Conservation (phyloP, 2,797 vertebrate species). For the Lithobates sylvaticus region DNA sequence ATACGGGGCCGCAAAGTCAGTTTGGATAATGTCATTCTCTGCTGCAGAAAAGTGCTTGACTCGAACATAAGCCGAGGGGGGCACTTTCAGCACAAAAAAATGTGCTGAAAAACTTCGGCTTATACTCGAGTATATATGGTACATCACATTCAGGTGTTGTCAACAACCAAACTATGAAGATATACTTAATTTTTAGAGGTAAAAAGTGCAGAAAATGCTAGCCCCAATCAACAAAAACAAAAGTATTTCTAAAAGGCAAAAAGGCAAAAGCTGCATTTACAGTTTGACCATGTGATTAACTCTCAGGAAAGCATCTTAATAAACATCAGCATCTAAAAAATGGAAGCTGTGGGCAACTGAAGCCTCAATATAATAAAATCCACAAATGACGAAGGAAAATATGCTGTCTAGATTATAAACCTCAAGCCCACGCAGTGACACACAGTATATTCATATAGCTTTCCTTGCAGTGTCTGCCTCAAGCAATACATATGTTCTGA, state of each 20-base stretch:
- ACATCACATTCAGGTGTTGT: too few species aligned
- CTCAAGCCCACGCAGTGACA: constrained; percentile 54
- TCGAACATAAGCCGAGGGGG: too few species aligned
- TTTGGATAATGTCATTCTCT: too few species aligned
- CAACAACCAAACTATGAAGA: not conserved
- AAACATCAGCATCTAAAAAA: not conserved
- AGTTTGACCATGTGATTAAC: not conserved
- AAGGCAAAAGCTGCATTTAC: not conserved
- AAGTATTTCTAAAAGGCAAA: not conserved
- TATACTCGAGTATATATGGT: too few species aligned
- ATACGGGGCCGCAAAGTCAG: too few species aligned
- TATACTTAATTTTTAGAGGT: not conserved
- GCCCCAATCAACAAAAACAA: not conserved
- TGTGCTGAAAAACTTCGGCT: too few species aligned
- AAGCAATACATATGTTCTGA: constrained; percentile 50
- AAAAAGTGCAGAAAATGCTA: not conserved
- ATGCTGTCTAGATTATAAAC: constrained; percentile 17
- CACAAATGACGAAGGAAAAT: constrained; percentile 8
- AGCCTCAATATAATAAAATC: not conserved
- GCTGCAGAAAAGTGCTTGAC: too few species aligned
- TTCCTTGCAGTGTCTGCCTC: constrained; percentile 46
- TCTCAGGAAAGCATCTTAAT: not conserved
- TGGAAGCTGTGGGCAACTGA: not conserved
- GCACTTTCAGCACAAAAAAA: too few species aligned
- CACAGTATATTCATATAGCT: constrained; percentile 15